Base-by-base conservation (phyloP, 2,797 vertebrate species). In the Rhinella marina region DNA sequence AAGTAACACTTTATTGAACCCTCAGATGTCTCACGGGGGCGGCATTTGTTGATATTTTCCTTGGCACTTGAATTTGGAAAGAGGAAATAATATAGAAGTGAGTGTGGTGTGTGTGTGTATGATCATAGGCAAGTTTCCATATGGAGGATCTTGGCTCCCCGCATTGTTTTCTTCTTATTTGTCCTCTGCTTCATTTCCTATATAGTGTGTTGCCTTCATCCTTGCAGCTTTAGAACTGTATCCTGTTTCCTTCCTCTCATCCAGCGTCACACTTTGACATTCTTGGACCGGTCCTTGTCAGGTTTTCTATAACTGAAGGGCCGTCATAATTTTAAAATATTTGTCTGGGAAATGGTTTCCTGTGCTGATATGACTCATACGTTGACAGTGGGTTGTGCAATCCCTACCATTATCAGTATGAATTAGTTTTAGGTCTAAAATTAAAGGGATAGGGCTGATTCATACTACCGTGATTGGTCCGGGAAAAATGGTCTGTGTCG, bases 61-160 rank as follows among this genome's bases (percentile, higher is more conserved):
- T 91, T 91, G 90, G 84, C 0, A 3, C 87, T 88, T 91, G 85
- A 14, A 25, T 89, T 62, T 86, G 88, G 75, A 91, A 92, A 91
- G 90, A 93, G 91, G 90, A 94, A 94, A 91, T 91, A 90, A 91
- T 92, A 89, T 81, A 82, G 91, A 91, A 90, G 76, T 90, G 90
- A 91, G 93, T 90, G 68, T 75, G 73, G 87, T 87, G 90, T 81
- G 90, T 41, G 41, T 81, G 81, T 90, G 80, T 91, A 91, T 88
- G 86, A 90, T 88, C 76, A 86, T 89, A 89, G 88, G 89, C 29
- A 19, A 72, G 81, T 92, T 92, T 91, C 86, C 79, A 85, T 90
- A 64, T 90, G 11, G 64, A 92, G 89, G 90, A 89, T 82, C 86
- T 90, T 93, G 92, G 90, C 91, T 85, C 90, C 86, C 88, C 75